A percentile compares a stretch with the other conserved stretches of the same genome.
phyloP scores from a whole-genome alignment of 2,888 invertebrate species.

The Eledona agricola region DNA sequence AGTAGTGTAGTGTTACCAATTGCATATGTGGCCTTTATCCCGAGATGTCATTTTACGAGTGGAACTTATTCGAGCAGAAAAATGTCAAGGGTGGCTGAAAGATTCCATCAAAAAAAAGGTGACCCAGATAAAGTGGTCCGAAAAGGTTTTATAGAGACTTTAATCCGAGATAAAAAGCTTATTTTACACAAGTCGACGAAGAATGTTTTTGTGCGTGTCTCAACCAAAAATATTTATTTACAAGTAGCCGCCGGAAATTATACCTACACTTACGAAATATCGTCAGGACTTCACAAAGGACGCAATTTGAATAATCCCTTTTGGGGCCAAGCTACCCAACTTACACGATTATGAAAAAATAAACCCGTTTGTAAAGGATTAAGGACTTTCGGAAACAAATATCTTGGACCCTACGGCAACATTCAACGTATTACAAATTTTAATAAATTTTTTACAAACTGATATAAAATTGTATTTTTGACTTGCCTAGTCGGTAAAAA shows the following conservation, averaged over 20 bases:
- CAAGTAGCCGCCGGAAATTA: slow-evolving; percentile 11
- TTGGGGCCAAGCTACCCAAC: too few relatives aligned
- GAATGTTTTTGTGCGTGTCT: slow-evolving; percentile 45
- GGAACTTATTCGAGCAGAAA: slow-evolving; percentile 53
- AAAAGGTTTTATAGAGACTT: slow-evolving; percentile 41
- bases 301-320: too few relatives aligned
- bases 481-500: too few relatives aligned
- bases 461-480: too few relatives aligned
- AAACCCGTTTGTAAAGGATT: too few relatives aligned
- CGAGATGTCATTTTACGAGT: slow-evolving; percentile 38
- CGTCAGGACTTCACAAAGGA: too few relatives aligned
- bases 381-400: too few relatives aligned
- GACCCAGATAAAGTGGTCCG: slow-evolving; percentile 42
- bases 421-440: too few relatives aligned
- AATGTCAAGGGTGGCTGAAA: slow-evolving; percentile 53
- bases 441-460: too few relatives aligned
- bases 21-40: slow-evolving; percentile 44
- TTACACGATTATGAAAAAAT: too few relatives aligned
- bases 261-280: too few relatives aligned
- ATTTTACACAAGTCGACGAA: slow-evolving; percentile 38
- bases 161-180: slow-evolving; percentile 49
- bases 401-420: too few relatives aligned
- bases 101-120: slow-evolving; percentile 43
- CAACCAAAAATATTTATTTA: slow-evolving; percentile 29
- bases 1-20: slow-evolving; percentile 54